Conservation (phyloP, 2,888 invertebrate genomes). For the Philereme transversata region DNA sequence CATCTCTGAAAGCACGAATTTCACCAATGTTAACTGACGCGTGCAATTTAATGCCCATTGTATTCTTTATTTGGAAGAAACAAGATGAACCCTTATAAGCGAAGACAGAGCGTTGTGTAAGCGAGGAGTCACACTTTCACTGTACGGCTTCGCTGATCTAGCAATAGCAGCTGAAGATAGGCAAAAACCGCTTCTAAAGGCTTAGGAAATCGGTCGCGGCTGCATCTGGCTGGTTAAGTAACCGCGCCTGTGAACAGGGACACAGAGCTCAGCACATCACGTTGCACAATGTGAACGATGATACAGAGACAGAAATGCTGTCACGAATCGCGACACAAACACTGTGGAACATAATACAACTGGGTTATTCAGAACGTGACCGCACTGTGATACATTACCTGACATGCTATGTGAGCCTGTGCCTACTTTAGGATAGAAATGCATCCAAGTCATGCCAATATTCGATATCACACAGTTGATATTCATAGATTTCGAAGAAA, state of each 20-base stretch:
- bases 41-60: conserved; percentile 50
- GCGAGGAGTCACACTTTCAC: conserved; percentile 62
- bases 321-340: conserved; percentile 66
- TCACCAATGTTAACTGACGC: conserved; percentile 69
- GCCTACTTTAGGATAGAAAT: conserved; percentile 49
- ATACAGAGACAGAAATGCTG: conserved; percentile 62
- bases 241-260: conserved; percentile 64
- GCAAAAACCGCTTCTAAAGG: conserved; percentile 58
- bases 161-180: conserved; percentile 42
- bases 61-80: conserved; percentile 32
- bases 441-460: conserved; percentile 26
- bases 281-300: conserved; percentile 66
- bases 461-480: conserved; percentile 13
- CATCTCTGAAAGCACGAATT: conserved; percentile 67
- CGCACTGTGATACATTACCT: conserved; percentile 60
- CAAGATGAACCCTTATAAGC: conserved; percentile 20
- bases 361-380: conserved; percentile 76
- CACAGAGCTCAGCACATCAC: conserved; percentile 59
- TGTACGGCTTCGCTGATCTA: conserved; percentile 53
- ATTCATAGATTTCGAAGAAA: conserved; percentile 17
- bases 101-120: conserved; percentile 52
- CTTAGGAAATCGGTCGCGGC: conserved; percentile 65
- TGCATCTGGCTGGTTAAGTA: conserved; percentile 67
- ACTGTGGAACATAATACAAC: conserved; percentile 70
- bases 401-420: conserved; percentile 49